These are phyloP conservation scores for Eupithecia subumbrata DNA, from an alignment of 2,888 invertebrate species.

Conservation along the genomic window DNA sequence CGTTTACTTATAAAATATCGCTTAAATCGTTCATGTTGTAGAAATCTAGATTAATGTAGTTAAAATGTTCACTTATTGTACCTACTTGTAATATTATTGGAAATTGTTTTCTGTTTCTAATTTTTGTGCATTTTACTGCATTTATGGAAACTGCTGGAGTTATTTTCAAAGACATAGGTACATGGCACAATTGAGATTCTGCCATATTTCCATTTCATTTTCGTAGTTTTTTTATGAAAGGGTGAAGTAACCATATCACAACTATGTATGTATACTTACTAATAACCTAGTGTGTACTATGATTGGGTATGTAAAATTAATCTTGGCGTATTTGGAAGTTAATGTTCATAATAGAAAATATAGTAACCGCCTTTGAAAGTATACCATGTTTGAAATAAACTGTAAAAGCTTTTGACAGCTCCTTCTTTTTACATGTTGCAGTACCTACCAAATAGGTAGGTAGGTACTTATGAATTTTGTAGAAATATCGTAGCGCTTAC, in stretches of 20 bases:
- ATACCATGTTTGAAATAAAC: constrained; percentile 42
- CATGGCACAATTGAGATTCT: background rate
- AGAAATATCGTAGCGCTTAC: background rate
- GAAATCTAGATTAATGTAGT: constrained; percentile 70
- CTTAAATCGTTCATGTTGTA: constrained; percentile 81
- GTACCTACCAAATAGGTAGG: background rate
- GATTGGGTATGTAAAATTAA: constrained; percentile 63
- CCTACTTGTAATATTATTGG: constrained; percentile 38
- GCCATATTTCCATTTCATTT: background rate
- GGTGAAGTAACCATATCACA: constrained; percentile 79
- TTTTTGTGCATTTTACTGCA: constrained; percentile 46
- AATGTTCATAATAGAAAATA: constrained; percentile 39
- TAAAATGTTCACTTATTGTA: constrained; percentile 51
- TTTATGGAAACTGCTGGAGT: constrained; percentile 38
- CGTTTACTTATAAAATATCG: constrained; percentile 68
- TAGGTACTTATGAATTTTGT: background rate
- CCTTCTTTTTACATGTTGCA: constrained; percentile 19
- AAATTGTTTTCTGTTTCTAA: constrained; percentile 33
- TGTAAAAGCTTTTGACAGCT: constrained; percentile 24
- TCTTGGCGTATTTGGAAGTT: constrained; percentile 60
- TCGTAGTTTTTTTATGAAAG: constrained; percentile 48
- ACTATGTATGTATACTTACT: constrained; percentile 72
- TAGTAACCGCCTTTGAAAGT: constrained; percentile 46
- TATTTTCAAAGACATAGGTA: background rate
- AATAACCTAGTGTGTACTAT: constrained; percentile 62